Evolutionary conservation across 2,888 invertebrate genomes (phyloP), one percentile per base, ranked within the genome.

Genomic region (Dexiosoma caninum): DNA sequence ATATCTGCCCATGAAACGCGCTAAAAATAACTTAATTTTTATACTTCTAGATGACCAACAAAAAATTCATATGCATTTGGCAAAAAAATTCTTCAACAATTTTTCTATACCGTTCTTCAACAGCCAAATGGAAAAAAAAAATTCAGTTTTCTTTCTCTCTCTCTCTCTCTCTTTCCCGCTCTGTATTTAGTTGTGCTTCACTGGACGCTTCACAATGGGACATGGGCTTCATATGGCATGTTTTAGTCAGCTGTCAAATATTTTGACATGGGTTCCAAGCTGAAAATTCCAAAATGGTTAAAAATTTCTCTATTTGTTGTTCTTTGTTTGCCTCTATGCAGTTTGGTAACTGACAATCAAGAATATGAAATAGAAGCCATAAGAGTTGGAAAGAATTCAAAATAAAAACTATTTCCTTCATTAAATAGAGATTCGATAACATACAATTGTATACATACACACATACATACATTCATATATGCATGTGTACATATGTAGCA

Each of bases 181-280:
- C 8, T 37, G 30, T 40, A 12, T 55, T 53, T 55, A 55, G 67
- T 81, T 77, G 44, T 69, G 76, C 82, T 67, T 80, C 76, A 75
- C 60, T 81, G 79, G 69, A 79, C 81, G 78, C 81, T 74, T 77
- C 81, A 72, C 81, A 77, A 83, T 84, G 83, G 83, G 82, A 82
- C 78, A 82, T 82, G 80, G 74, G 84, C 84, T 85, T 85, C 87
- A 86, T 86, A 87, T 87, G 87, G 89, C 87, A 86, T 89, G 89
- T 88, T 90, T 88, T 88, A 89, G 89, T 90, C 90, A 90, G 90
- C 90, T 90, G 90, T 90, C 90, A 90, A 90, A 90, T 89, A 85
- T 88, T 90, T 90, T 90, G 90, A 90, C 87, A 90, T 90, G 89
- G 90, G 90, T 90, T 86, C 86, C 89, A 81, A 82, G 71, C 75